A percentile compares a stretch with the other conserved stretches of the same genome.
phyloP scores from a whole-genome alignment of 1,140 invertebrate species.

The Oedothorax gibbosus region DNA sequence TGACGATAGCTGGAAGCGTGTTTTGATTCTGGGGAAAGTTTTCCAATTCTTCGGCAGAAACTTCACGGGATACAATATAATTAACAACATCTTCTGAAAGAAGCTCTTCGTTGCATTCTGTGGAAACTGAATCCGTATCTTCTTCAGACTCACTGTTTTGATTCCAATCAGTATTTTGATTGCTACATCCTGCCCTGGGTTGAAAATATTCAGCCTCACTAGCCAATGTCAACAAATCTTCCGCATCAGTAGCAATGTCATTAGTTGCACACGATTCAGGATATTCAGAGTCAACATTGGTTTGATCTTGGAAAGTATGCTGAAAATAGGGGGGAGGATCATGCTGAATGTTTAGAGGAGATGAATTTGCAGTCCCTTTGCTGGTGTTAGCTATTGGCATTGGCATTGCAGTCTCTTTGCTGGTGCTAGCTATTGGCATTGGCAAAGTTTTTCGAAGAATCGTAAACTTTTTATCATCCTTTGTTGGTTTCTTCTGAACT shows the following conservation, averaged over 20 bases:
- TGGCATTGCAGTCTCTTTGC: too few species aligned
- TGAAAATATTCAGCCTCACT: neutral
- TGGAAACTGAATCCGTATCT: slow-evolving; percentile 74
- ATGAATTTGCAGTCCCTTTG: too few species aligned
- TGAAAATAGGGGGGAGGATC: neutral
- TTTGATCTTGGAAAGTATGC: slow-evolving; percentile 9
- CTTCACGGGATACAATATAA: slow-evolving; percentile 84
- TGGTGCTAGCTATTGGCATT: too few species aligned
- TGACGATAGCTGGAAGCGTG: neutral
- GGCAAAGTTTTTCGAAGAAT: too few species aligned
- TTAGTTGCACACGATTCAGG: neutral
- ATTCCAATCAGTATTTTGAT: slow-evolving; percentile 26
- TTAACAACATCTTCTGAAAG: slow-evolving; percentile 96
- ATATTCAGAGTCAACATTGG: neutral
- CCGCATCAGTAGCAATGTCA: neutral
- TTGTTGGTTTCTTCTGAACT: neutral
- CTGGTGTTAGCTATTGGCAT: too few species aligned
- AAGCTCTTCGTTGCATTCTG: slow-evolving; percentile 82
- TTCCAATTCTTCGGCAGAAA: slow-evolving; percentile 64
- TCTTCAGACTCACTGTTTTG: slow-evolving; percentile 33
- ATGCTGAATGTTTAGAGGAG: neutral
- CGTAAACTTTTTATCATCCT: too few species aligned
- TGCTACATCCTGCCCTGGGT: neutral
- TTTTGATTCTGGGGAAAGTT: slow-evolving; percentile 26
- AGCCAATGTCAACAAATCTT: neutral